phyloP scores from a whole-genome alignment of 2,113 vertebrate genomes.

The Passer domesticus region DNA sequence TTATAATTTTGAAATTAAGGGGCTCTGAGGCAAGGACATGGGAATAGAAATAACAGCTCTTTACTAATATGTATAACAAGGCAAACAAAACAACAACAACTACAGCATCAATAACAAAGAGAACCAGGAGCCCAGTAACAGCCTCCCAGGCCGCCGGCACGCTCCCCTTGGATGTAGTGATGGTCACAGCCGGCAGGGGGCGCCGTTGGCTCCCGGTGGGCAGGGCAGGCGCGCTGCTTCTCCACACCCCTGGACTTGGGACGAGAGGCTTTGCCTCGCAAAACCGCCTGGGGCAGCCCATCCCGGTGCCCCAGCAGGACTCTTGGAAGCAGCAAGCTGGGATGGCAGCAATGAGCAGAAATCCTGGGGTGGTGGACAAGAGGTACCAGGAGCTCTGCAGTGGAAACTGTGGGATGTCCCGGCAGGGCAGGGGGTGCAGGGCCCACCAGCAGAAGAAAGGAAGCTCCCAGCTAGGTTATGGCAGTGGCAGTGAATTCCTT shows the following conservation, averaged over 20 bases:
- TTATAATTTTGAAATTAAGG: not conserved
- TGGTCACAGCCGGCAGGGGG: not conserved
- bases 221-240: not conserved
- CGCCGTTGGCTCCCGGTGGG: not conserved
- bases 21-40: not conserved
- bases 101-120: not conserved
- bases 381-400: not conserved
- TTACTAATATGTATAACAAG: not conserved
- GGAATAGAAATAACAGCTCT: not conserved
- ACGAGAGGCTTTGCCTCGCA: not conserved
- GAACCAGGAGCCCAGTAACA: fast-evolving
- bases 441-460: not conserved
- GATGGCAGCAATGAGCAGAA: not conserved
- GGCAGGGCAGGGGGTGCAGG: not conserved
- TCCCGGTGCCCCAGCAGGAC: not conserved
- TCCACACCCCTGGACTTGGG: not conserved
- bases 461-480: not conserved
- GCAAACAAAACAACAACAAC: not conserved
- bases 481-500: not conserved
- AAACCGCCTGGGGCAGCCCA: not conserved
- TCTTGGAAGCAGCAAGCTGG: not conserved
- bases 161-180: not conserved
- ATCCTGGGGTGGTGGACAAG: not conserved
- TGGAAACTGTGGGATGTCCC: not conserved
- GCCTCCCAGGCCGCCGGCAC: not conserved